Conservation (phyloP, 2,888 invertebrate genomes). For the Gari tellinella region DNA sequence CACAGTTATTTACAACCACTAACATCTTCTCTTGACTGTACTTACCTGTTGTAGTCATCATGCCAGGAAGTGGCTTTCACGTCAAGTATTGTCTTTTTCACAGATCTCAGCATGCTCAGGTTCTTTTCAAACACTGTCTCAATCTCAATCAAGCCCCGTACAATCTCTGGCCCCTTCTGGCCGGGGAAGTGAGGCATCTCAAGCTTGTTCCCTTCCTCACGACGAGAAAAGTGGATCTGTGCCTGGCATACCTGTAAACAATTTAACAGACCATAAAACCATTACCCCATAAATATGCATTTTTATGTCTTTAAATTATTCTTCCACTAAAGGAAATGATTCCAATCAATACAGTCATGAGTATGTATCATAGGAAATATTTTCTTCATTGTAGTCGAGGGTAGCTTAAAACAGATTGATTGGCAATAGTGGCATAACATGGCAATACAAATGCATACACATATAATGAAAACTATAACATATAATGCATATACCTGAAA, state of each 20-base stretch:
- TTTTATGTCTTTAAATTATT: too few relatives aligned
- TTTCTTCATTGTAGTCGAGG: too few relatives aligned
- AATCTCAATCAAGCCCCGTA: slow-evolving; percentile 85
- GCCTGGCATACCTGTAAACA: slow-evolving; percentile 90
- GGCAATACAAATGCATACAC: too few relatives aligned
- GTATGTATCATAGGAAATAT: too few relatives aligned
- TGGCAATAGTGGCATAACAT: too few relatives aligned
- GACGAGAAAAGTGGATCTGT: slow-evolving; percentile 94
- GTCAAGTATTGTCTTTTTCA: slow-evolving; percentile 86
- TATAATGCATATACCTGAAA: too few relatives aligned
- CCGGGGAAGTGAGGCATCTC: slow-evolving; percentile 91
- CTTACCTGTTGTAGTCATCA: slow-evolving; percentile 87
- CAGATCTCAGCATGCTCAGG: slow-evolving; percentile 87
- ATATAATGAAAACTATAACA: not conserved
- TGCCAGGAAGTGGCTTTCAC: slow-evolving; percentile 89
- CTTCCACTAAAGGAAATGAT: too few relatives aligned
- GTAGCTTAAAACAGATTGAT: not conserved
- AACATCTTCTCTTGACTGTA: not conserved
- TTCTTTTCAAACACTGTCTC: slow-evolving; percentile 90
- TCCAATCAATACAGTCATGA: too few relatives aligned
- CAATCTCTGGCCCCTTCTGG: slow-evolving; percentile 86
- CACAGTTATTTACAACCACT: not conserved
- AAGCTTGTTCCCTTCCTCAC: slow-evolving; percentile 88
- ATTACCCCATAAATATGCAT: too few relatives aligned
- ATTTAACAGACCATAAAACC: not conserved